A percentile compares a stretch with the other conserved stretches of the same genome.
These are phyloP conservation scores for Pelodytes ibericus DNA, from an alignment of 2,797 vertebrate species.

Conservation along the genomic window DNA sequence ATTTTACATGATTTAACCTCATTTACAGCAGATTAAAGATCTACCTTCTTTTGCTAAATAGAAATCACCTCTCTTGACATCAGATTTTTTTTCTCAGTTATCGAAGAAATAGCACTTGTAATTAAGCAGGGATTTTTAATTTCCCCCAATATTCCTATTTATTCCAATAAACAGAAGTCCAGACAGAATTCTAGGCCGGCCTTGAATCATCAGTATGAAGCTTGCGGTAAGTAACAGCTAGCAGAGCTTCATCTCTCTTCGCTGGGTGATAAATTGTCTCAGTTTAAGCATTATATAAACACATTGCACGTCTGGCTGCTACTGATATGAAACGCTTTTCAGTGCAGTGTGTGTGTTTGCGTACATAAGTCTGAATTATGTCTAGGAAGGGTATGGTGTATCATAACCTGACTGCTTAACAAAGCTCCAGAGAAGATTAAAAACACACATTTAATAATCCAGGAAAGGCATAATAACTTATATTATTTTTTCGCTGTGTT, in stretches of 20 bases:
- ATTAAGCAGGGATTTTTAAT: conserved; percentile 6
- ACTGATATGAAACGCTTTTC: conserved; percentile 60
- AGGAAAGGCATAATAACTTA: conserved; percentile 1
- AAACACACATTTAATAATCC: neutral
- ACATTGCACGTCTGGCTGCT: conserved; percentile 53
- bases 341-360: conserved; percentile 31
- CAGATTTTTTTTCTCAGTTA: neutral
- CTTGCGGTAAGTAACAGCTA: conserved; percentile 55
- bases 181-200: conserved; percentile 36
- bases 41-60: neutral
- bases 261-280: conserved; percentile 53
- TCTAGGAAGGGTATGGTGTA: conserved; percentile 35
- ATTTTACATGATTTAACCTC: too few relatives aligned
- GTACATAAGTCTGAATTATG: conserved; percentile 30
- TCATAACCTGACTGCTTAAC: conserved; percentile 14
- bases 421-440: conserved; percentile 31
- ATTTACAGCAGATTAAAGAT: neutral
- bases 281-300: conserved; percentile 59
- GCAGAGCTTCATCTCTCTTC: conserved; percentile 60
- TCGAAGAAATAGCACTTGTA: neutral
- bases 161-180: conserved; percentile 12
- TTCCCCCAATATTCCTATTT: conserved; percentile 28
- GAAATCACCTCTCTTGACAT: neutral
- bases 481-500: too few relatives aligned
- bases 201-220: conserved; percentile 47